These are phyloP conservation scores for Odontomachus brunneus DNA, from an alignment of 1,140 invertebrate genomes.

Conservation along the genomic window DNA sequence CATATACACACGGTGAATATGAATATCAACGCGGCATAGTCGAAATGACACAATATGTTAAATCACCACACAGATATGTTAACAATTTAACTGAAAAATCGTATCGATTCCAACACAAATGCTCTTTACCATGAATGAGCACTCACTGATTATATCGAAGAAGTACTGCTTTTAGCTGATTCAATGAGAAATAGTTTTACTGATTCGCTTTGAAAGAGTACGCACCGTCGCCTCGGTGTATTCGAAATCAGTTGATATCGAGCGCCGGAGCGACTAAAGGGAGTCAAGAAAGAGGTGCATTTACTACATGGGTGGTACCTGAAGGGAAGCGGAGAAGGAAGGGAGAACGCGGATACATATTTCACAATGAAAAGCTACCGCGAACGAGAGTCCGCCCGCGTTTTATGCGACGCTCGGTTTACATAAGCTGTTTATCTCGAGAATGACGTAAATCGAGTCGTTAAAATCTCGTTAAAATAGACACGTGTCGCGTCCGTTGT, in stretches of 20 bases:
- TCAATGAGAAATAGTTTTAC: too few species aligned
- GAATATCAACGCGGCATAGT: too few species aligned
- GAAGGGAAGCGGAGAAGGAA: background rate
- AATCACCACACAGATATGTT: too few species aligned
- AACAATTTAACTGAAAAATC: too few species aligned
- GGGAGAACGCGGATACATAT: conserved; percentile 5
- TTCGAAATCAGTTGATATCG: conserved; percentile 27
- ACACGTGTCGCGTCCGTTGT: background rate
- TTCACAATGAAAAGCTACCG: background rate
- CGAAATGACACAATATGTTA: too few species aligned
- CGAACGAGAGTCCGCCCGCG: background rate
- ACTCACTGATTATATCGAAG: too few species aligned
- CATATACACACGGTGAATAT: too few species aligned
- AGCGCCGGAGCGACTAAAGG: background rate
- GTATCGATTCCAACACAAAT: too few species aligned
- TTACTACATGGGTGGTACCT: conserved; percentile 16
- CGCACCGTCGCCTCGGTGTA: background rate
- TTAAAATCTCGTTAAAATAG: conserved; percentile 26
- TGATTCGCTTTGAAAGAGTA: too few species aligned
- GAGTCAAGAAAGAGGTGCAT: conserved; percentile 34
- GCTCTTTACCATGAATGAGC: too few species aligned
- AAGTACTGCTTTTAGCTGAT: too few species aligned
- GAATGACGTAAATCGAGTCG: conserved; percentile 34
- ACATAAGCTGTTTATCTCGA: conserved; percentile 34
- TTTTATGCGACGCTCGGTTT: conserved; percentile 31